Conservation (phyloP, 2,797 vertebrate genomes). For the Rhynchotus rufescens region DNA sequence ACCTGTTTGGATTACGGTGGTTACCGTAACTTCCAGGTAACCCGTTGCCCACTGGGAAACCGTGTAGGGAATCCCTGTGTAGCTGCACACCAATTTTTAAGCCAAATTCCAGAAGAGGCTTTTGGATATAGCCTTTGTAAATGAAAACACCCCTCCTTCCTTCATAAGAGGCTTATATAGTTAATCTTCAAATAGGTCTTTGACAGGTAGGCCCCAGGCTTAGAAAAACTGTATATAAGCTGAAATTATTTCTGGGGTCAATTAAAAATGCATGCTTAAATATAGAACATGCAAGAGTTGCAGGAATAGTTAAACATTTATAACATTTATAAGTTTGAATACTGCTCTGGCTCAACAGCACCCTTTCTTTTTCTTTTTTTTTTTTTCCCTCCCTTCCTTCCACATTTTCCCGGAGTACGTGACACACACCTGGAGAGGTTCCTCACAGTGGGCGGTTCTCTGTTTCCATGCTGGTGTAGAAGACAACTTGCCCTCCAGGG, state of each 20-base stretch:
- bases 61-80: not conserved
- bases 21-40: constrained; percentile 33
- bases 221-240: not conserved
- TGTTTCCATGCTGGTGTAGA: not conserved
- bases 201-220: not conserved
- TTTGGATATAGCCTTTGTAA: constrained; percentile 24
- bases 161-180: not conserved
- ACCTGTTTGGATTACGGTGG: constrained; percentile 26
- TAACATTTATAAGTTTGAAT: constrained; percentile 30
- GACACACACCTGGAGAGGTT: not conserved
- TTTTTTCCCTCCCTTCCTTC: not conserved
- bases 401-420: not conserved
- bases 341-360: not conserved
- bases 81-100: constrained; percentile 55
- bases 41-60: not conserved
- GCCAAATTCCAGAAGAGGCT: not conserved
- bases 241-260: constrained; percentile 25
- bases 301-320: constrained; percentile 26
- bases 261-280: constrained; percentile 42
- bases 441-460: not conserved
- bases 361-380: not conserved
- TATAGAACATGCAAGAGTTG: not conserved
- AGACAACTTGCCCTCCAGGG: not conserved
- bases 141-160: not conserved
- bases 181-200: not conserved